A percentile compares a stretch with the other conserved stretches of the same genome.
These are phyloP conservation scores for Dynastes maya DNA, from an alignment of 2,888 invertebrate species.

Conservation along the genomic window DNA sequence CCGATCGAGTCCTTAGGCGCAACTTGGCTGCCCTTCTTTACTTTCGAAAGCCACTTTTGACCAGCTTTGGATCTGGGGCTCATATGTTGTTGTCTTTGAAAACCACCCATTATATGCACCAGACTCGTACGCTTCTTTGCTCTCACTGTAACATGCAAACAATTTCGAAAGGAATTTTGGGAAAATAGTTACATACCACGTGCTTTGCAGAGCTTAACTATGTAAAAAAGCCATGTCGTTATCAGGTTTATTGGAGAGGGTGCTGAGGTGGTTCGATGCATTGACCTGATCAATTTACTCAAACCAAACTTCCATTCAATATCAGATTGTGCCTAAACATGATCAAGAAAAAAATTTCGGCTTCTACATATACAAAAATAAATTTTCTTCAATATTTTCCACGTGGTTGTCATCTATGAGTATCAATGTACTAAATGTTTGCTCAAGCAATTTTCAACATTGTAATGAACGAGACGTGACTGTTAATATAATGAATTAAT, in stretches of 20 bases:
- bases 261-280: slow-evolving; percentile 98
- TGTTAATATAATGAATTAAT: slow-evolving; percentile 4
- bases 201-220: slow-evolving; percentile 83
- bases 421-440: slow-evolving; percentile 9
- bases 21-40: slow-evolving; percentile 85
- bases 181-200: slow-evolving; percentile 65
- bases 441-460: slow-evolving; percentile 27
- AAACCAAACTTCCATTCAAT: slow-evolving; percentile 99
- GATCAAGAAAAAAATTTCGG: slow-evolving; percentile 42
- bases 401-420: background rate
- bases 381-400: background rate
- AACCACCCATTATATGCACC: slow-evolving; percentile 86
- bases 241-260: slow-evolving; percentile 98
- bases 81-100: slow-evolving; percentile 79
- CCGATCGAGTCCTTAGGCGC: slow-evolving; percentile 86
- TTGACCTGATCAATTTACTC: slow-evolving; percentile 97
- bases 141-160: slow-evolving; percentile 62
- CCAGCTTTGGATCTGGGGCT: slow-evolving; percentile 91
- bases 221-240: slow-evolving; percentile 93
- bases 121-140: slow-evolving; percentile 83
- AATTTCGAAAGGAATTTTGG: slow-evolving; percentile 6
- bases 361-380: slow-evolving; percentile 13
- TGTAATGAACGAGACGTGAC: background rate
- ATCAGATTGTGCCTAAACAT: slow-evolving; percentile 94
- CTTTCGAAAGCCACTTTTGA: slow-evolving; percentile 90